Conservation (phyloP, 2,888 invertebrate genomes). For the Macaria notata region DNA sequence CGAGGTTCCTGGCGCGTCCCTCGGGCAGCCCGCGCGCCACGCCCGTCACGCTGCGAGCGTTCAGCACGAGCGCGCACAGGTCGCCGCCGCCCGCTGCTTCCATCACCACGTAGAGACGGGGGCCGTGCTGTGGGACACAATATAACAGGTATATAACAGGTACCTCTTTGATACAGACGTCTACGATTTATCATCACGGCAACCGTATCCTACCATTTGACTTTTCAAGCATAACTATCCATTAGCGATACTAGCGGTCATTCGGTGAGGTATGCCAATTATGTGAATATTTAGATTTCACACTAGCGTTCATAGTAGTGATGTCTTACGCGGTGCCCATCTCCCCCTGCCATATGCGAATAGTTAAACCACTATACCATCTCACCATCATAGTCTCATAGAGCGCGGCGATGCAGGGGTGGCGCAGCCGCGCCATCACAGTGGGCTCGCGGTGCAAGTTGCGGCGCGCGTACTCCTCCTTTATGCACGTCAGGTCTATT, state of each 20-base stretch:
- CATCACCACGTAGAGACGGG: constrained; percentile 87
- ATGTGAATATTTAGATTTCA: no score
- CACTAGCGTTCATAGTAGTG: no score
- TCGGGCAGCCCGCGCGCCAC: constrained; percentile 71
- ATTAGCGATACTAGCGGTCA: no score
- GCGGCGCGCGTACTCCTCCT: constrained; percentile 87
- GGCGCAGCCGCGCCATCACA: constrained; percentile 86
- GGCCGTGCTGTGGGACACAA: constrained; percentile 78
- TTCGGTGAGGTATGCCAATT: no score
- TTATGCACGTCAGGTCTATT: constrained; percentile 86
- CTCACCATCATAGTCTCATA: constrained; percentile 87
- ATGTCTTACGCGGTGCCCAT: no score
- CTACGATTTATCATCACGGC: no score
- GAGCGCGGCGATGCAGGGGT: constrained; percentile 87
- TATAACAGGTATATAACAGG: no score
- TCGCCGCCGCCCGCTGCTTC: constrained; percentile 88
- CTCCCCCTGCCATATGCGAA: neutral
- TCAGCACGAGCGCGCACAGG: constrained; percentile 86
- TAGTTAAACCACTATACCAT: constrained; percentile 14
- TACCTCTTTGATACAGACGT: no score
- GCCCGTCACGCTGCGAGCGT: constrained; percentile 81
- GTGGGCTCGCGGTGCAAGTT: constrained; percentile 88
- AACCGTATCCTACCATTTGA: no score
- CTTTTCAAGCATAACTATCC: no score
- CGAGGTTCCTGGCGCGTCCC: constrained; percentile 56